Conservation (phyloP, 2,888 invertebrate genomes). For the Dysmachus trigonus region DNA sequence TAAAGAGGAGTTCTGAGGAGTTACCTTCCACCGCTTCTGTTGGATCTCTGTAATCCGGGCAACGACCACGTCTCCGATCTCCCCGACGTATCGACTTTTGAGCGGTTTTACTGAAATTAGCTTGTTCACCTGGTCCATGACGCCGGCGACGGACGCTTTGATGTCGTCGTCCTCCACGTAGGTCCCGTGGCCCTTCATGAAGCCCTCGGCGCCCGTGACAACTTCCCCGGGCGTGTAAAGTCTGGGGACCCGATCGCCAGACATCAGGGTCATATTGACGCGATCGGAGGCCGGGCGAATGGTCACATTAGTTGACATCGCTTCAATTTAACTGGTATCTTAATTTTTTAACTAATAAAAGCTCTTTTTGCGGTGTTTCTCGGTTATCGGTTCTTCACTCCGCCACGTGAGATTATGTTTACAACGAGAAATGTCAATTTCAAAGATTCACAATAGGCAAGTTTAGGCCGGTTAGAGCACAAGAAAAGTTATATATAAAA, state of each 20-base stretch:
- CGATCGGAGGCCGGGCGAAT: slow-evolving; percentile 73
- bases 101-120: slow-evolving; percentile 90
- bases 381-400: background rate
- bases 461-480: too few species aligned
- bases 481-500: background rate
- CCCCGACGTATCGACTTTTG: slow-evolving; percentile 90
- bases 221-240: slow-evolving; percentile 89
- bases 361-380: background rate
- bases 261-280: slow-evolving; percentile 66
- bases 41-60: slow-evolving; percentile 95
- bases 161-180: slow-evolving; percentile 85
- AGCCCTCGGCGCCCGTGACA: slow-evolving; percentile 74
- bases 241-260: slow-evolving; percentile 70
- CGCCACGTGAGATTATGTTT: background rate
- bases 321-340: background rate
- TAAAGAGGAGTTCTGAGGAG: background rate
- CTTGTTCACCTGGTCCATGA: slow-evolving; percentile 93
- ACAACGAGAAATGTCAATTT: background rate
- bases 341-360: background rate
- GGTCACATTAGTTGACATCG: slow-evolving; percentile 69
- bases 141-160: slow-evolving; percentile 93
- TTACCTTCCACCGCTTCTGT: slow-evolving; percentile 86
- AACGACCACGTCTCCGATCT: slow-evolving; percentile 96
- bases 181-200: slow-evolving; percentile 93
- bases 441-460: background rate